phyloP scores from a whole-genome alignment of 2,113 vertebrate genomes.

The Arizona elegans region DNA sequence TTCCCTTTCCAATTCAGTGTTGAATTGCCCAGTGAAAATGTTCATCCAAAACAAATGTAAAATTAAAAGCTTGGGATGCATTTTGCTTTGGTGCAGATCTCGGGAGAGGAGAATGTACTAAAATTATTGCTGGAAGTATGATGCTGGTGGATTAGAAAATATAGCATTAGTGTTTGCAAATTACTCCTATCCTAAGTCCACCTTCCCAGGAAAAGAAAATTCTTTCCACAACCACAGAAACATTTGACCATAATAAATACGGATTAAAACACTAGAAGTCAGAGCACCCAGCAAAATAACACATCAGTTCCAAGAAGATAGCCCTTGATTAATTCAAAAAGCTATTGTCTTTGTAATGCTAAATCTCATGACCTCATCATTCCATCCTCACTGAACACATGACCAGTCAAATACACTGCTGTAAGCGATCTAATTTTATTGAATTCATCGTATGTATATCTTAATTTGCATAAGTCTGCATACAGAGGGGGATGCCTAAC shows the following conservation, averaged over 20 bases:
- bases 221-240: not conserved
- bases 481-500: not conserved
- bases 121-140: not conserved
- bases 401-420: not conserved
- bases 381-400: not conserved
- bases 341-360: not conserved
- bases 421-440: not conserved
- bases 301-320: not conserved
- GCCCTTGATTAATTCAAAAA: not conserved
- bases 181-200: not conserved
- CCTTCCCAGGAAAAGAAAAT: not conserved
- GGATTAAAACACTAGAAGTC: not conserved
- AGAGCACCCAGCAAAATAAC: not conserved
- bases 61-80: not conserved
- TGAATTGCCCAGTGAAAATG: not conserved
- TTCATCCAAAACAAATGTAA: not conserved
- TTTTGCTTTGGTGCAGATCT: not conserved
- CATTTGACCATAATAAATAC: not conserved
- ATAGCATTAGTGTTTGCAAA: not conserved
- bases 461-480: not conserved
- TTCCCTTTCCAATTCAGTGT: not conserved
- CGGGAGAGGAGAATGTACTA: not conserved
- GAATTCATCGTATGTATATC: not conserved
- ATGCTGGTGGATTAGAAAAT: not conserved
- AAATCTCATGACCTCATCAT: not conserved